These are phyloP conservation scores for Lamellibrachia luymesi DNA, from an alignment of 1,140 invertebrate species.

Conservation along the genomic window DNA sequence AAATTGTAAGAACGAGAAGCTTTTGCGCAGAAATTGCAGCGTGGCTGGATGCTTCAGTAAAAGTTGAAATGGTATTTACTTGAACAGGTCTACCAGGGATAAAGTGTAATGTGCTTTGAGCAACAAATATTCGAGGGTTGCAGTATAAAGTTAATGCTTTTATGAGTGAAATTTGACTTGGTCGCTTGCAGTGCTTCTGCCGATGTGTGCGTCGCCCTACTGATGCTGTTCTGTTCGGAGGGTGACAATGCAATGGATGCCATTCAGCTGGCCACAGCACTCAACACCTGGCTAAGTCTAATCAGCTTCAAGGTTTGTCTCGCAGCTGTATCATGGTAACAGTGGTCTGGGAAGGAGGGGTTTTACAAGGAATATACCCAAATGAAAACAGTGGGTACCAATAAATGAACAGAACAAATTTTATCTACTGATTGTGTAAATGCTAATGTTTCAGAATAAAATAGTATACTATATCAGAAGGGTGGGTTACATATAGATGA, in stretches of 20 bases:
- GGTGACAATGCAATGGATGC: constrained; percentile 76
- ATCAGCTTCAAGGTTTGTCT: constrained; percentile 32
- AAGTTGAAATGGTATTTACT: too few relatives aligned
- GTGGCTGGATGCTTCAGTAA: too few relatives aligned
- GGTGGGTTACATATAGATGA: too few relatives aligned
- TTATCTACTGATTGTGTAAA: not conserved
- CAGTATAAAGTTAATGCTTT: too few relatives aligned
- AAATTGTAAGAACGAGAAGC: too few relatives aligned
- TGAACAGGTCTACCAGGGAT: too few relatives aligned
- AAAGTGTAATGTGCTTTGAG: too few relatives aligned
- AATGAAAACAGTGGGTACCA: too few relatives aligned
- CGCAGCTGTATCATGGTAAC: not conserved
- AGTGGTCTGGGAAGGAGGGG: not conserved
- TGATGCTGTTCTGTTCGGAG: constrained; percentile 74
- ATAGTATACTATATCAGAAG: not conserved
- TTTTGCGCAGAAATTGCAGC: too few relatives aligned
- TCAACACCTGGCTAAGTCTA: constrained; percentile 62
- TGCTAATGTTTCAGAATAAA: not conserved
- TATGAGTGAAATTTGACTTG: not conserved
- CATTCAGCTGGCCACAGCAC: constrained; percentile 61
- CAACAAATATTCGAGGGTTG: too few relatives aligned
- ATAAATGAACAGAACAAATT: too few relatives aligned
- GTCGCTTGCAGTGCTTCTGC: constrained; percentile 36
- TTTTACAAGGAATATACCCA: too few relatives aligned
- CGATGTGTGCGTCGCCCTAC: constrained; percentile 61